A percentile compares a stretch with the other conserved stretches of the same genome.
These are phyloP conservation scores for Hesperophylax magnus DNA, from an alignment of 1,140 invertebrate genomes.

Conservation along the genomic window DNA sequence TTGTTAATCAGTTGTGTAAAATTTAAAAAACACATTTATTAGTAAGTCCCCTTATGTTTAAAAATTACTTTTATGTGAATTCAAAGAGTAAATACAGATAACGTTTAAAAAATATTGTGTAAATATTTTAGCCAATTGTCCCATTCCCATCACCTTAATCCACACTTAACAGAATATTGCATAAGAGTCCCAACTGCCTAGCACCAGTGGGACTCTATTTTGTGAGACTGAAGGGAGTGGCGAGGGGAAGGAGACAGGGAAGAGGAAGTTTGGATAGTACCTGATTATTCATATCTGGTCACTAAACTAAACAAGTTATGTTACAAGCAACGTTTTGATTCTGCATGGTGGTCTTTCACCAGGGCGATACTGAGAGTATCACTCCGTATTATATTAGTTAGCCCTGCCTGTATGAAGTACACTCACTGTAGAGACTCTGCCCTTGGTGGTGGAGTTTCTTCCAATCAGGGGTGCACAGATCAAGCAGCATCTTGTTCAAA, in stretches of 20 bases:
- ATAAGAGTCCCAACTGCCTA: too few species aligned
- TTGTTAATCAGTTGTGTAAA: too few species aligned
- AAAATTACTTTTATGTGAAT: too few species aligned
- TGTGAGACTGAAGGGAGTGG: too few species aligned
- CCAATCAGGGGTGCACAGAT: neutral
- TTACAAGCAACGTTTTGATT: neutral
- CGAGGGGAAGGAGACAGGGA: too few species aligned
- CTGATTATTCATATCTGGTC: neutral
- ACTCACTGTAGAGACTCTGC: slow-evolving; percentile 5
- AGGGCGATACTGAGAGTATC: neutral
- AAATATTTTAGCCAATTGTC: too few species aligned
- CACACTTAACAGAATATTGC: neutral
- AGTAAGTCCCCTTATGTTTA: too few species aligned
- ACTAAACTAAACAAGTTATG: neutral
- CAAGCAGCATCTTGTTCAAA: slow-evolving; percentile 2
- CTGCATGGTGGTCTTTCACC: too few species aligned
- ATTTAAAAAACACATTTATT: too few species aligned
- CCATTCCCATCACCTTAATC: neutral
- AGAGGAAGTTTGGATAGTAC: neutral
- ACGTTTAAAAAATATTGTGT: too few species aligned
- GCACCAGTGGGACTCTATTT: too few species aligned
- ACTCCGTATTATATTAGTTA: neutral
- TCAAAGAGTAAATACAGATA: too few species aligned
- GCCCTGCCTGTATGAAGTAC: neutral
- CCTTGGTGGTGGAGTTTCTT: slow-evolving; percentile 9